Conservation (phyloP, 1,140 invertebrate species). For the Idris sp. region DNA sequence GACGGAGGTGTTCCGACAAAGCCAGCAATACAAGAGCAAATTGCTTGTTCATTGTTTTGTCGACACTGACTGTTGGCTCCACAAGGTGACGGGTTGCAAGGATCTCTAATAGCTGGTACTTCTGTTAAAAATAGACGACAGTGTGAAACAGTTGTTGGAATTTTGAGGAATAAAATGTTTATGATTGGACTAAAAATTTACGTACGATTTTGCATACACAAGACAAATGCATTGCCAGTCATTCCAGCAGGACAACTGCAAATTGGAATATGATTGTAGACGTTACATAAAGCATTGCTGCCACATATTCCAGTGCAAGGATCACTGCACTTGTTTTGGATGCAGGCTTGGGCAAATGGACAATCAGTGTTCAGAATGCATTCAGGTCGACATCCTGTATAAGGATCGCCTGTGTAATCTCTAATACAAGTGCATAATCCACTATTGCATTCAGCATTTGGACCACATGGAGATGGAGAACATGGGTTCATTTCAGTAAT, state of each 20-base stretch:
- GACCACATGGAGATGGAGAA: constrained; percentile 73
- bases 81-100: constrained; percentile 81
- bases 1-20: constrained; percentile 82
- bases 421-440: constrained; percentile 85
- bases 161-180: background rate
- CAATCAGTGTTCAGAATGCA: constrained; percentile 86
- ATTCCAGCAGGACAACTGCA: constrained; percentile 81
- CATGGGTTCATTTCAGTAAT: constrained; percentile 72
- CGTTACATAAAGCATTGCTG: constrained; percentile 82
- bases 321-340: constrained; percentile 82
- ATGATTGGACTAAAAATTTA: background rate
- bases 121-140: too few species aligned
- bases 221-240: constrained; percentile 81
- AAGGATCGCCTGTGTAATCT: constrained; percentile 85
- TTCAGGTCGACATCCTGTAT: constrained; percentile 84
- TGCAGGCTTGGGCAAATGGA: constrained; percentile 82
- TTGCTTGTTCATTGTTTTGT: constrained; percentile 76
- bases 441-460: constrained; percentile 84
- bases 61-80: constrained; percentile 83
- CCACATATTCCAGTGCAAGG: constrained; percentile 84
- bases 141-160: constrained; percentile 12
- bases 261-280: constrained; percentile 82
- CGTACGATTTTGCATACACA: constrained; percentile 60
- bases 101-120: constrained; percentile 69
- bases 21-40: constrained; percentile 78